Evolutionary conservation across 2,113 vertebrate species (phyloP).

Genomic region (Oncorhynchus keta): DNA sequence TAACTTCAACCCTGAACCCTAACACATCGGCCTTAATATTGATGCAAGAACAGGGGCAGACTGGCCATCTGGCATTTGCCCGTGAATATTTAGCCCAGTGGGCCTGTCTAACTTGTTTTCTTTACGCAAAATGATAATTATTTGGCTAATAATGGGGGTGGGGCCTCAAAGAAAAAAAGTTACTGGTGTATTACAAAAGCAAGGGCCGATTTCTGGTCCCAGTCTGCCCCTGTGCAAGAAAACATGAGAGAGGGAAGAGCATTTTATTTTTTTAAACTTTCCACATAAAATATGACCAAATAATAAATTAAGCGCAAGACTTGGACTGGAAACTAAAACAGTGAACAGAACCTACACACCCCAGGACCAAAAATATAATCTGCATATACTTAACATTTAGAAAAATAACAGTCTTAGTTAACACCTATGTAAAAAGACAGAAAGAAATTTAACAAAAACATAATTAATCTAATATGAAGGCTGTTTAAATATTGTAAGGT

Average conservation of each 20-base stretch:
- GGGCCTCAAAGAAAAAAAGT: too few species aligned
- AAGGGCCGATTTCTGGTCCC: too few species aligned
- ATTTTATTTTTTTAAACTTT: neutral
- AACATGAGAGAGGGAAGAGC: neutral
- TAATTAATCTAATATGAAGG: neutral
- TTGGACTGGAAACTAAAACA: neutral
- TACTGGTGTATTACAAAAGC: too few species aligned
- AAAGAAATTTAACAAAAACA: neutral
- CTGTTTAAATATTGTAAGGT: neutral
- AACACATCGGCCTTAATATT: too few species aligned
- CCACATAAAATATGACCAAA: neutral
- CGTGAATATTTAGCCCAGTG: too few species aligned
- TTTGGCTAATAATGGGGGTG: too few species aligned
- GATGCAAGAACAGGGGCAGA: too few species aligned
- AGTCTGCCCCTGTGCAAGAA: neutral
- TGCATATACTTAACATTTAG: neutral
- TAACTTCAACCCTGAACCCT: too few species aligned
- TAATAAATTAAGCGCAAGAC: neutral
- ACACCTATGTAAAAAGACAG: neutral
- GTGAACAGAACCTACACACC: neutral
- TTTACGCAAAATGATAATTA: too few species aligned
- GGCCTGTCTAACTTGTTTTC: too few species aligned
- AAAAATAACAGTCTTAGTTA: neutral
- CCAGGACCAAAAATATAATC: neutral
- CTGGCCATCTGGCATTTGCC: too few species aligned